A percentile compares a stretch with the other conserved stretches of the same genome.
These are phyloP conservation scores for Congeria kusceri DNA, from an alignment of 2,888 invertebrate species.

Conservation along the genomic window DNA sequence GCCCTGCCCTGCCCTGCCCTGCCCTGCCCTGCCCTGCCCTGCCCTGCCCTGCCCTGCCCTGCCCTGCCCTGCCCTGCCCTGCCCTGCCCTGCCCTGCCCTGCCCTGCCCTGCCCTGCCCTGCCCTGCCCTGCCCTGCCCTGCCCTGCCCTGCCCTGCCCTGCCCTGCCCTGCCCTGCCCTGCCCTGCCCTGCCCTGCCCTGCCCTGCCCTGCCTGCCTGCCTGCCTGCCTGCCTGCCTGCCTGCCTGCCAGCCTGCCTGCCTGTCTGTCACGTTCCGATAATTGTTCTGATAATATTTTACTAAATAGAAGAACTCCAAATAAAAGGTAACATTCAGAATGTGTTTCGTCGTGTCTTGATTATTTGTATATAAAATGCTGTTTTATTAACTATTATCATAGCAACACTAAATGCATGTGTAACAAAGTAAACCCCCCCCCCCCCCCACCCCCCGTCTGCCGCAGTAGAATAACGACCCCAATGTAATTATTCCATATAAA, in stretches of 20 bases:
- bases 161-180: constrained; percentile 2
- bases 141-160: constrained; percentile 2
- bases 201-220: not conserved
- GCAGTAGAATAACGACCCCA: no score
- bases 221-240: not conserved
- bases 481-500: no score
- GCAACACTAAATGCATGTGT: no score
- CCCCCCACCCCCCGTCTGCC: no score
- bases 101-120: constrained; percentile 2
- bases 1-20: not conserved
- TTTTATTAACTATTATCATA: no score
- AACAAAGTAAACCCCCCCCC: no score
- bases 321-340: no score
- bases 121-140: constrained; percentile 2
- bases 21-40: constrained; percentile 2
- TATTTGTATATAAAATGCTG: no score
- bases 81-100: constrained; percentile 2
- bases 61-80: constrained; percentile 2
- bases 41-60: constrained; percentile 2
- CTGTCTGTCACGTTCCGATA: no score
- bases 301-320: no score
- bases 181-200: constrained; percentile 2
- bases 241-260: not conserved
- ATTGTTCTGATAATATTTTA: no score
- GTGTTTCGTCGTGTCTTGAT: no score